Conservation (phyloP, 2,797 vertebrate species). For the Clarias laeviceps region DNA sequence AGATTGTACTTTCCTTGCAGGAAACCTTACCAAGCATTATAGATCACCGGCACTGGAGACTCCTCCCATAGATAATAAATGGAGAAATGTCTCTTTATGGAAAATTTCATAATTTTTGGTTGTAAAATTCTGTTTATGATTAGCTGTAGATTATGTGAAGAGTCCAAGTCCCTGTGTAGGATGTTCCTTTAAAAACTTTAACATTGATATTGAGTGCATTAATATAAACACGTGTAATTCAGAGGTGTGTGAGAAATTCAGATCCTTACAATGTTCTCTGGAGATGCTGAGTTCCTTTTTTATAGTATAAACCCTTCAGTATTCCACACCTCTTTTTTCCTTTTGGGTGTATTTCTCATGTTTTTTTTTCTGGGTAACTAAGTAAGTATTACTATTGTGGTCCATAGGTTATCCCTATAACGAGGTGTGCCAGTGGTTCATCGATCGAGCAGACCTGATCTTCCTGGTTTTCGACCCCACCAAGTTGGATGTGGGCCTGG, state of each 20-base stretch:
- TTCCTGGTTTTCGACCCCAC: conserved; percentile 98
- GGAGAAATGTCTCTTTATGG: neutral
- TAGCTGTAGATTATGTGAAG: neutral
- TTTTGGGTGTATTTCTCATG: too few species aligned
- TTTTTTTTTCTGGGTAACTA: neutral
- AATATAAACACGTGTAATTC: neutral
- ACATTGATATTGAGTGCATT: neutral
- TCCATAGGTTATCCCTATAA: conserved; percentile 93
- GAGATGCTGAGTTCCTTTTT: too few species aligned
- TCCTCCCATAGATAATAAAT: neutral
- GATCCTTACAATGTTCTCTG: too few species aligned
- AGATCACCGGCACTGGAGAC: too few species aligned
- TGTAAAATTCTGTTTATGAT: neutral
- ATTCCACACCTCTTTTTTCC: neutral
- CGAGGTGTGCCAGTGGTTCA: conserved; percentile 99
- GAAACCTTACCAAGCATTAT: neutral
- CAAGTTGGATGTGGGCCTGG: conserved; percentile 95
- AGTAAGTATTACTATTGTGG: neutral
- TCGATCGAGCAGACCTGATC: conserved; percentile 96
- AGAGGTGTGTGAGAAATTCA: too few species aligned
- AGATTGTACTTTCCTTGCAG: neutral
- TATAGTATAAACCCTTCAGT: neutral
- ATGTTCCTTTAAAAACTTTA: neutral
- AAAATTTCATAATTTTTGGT: neutral
- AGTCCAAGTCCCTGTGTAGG: neutral